Evolutionary conservation across 2,888 invertebrate species (phyloP).

Genomic region (Pocota personata): DNA sequence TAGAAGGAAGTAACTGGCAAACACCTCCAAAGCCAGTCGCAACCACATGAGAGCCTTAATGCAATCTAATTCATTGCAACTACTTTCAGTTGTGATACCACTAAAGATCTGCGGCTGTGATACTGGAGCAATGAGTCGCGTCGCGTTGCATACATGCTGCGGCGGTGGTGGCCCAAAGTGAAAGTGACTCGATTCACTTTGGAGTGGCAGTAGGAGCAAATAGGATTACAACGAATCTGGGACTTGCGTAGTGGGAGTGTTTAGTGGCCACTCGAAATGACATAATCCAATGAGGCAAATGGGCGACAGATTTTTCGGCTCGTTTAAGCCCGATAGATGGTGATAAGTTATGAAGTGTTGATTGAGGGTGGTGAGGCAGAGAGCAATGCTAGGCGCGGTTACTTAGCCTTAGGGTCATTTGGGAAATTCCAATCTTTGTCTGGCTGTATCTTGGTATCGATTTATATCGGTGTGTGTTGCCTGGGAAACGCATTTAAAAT

Average conservation of each 20-base stretch:
- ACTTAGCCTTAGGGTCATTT: slow-evolving; percentile 62
- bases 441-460: not conserved
- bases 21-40: slow-evolving; percentile 19
- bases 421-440: slow-evolving; percentile 46
- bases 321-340: slow-evolving; percentile 57
- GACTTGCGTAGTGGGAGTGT: slow-evolving; percentile 53
- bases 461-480: not conserved
- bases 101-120: slow-evolving; percentile 44
- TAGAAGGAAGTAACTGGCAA: slow-evolving; percentile 24
- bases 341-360: slow-evolving; percentile 68
- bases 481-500: slow-evolving; percentile 66
- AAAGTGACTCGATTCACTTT: slow-evolving; percentile 48
- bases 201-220: slow-evolving; percentile 2
- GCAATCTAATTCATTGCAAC: slow-evolving; percentile 49
- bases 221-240: slow-evolving; percentile 25
- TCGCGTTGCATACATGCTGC: slow-evolving; percentile 23
- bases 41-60: slow-evolving; percentile 5
- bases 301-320: slow-evolving; percentile 64
- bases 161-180: slow-evolving; percentile 42
- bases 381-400: slow-evolving; percentile 38
- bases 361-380: slow-evolving; percentile 26
- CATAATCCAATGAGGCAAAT: slow-evolving; percentile 69
- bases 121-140: slow-evolving; percentile 34
- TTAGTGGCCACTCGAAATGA: slow-evolving; percentile 50
- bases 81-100: slow-evolving; percentile 60